Base-by-base conservation (phyloP, 2,888 invertebrate genomes). In the Drosophila bunnanda region DNA sequence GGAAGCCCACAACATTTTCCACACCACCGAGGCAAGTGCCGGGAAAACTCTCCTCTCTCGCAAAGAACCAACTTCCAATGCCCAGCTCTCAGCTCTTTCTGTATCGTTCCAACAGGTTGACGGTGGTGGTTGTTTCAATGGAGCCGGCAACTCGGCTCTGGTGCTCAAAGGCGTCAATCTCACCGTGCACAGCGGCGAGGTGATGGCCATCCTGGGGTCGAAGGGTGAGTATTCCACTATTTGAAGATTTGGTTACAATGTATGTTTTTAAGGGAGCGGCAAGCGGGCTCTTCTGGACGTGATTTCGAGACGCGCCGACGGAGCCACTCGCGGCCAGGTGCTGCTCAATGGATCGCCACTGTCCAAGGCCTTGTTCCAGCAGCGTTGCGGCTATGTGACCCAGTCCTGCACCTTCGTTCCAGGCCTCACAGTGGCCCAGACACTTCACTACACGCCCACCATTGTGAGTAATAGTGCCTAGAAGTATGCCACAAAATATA, bases 281-380 rank as follows among this genome's bases (percentile, higher is more conserved):
- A 99, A 99, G 91, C 95, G 98, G 36, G 98, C 98, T 0, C 94
- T 99, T 4, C 93, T 99, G 9, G 98, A 99, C 91, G 98, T 98
- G 9, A 97, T 99, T 64, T 96, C 97, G 0, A 94, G 96, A 20
- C 94, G 97, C 36, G 95, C 97, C 13, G 95, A 95, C 77, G 96
- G 96, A 2, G 95, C 96, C 1, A 96, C 96, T 1, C 94, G 97
- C 62, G 99, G 98, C 0, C 96, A 98, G 90, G 96, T 99, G 28
- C 93, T 97, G 1, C 94, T 99, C 1, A 98, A 98, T 91, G 97
- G 97, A 1, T 96, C 96, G 6, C 95, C 97, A 0, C 93, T 98
- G 79, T 96, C 96, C 22, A 94, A 95, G 57, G 95, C 96, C 7
- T 93, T 97, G 74, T 98, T 98, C 90, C 96, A 96, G 90, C 95